These are phyloP conservation scores for Oscheius sp. DNA, from an alignment of 2,888 invertebrate genomes.

Conservation along the genomic window DNA sequence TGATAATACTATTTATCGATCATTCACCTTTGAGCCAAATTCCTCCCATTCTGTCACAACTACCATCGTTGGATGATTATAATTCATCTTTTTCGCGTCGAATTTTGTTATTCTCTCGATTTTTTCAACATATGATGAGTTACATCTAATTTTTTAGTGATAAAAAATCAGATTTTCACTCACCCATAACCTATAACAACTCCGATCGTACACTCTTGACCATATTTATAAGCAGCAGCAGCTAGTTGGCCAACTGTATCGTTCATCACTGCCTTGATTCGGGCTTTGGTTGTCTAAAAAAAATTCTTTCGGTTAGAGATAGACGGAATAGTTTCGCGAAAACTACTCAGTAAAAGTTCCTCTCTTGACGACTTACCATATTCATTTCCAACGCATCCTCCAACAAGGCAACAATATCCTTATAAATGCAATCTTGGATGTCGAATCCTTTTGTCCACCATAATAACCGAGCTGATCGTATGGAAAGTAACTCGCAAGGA, in stretches of 20 bases:
- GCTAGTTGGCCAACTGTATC: slow-evolving; percentile 71
- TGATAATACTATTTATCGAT: background rate
- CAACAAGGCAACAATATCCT: slow-evolving; percentile 68
- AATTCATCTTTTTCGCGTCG: slow-evolving; percentile 58
- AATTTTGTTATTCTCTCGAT: slow-evolving; percentile 68
- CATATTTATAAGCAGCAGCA: slow-evolving; percentile 68
- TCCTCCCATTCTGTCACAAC: slow-evolving; percentile 71
- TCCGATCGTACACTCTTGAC: slow-evolving; percentile 67
- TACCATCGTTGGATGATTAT: slow-evolving; percentile 68
- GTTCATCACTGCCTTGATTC: slow-evolving; percentile 71
- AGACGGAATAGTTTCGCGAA: background rate
- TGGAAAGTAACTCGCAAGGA: slow-evolving; percentile 69
- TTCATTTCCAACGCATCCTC: slow-evolving; percentile 70
- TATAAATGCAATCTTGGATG: slow-evolving; percentile 69
- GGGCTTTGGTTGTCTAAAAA: slow-evolving; percentile 65
- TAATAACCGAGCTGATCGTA: slow-evolving; percentile 68
- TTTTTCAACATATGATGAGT: slow-evolving; percentile 70
- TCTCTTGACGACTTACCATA: too few species aligned
- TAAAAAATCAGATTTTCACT: slow-evolving; percentile 18
- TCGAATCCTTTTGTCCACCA: slow-evolving; percentile 71
- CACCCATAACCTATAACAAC: slow-evolving; percentile 70
- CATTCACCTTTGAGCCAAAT: slow-evolving; percentile 63
- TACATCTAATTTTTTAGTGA: slow-evolving; percentile 54
- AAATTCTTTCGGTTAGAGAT: background rate
- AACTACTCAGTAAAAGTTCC: background rate